Base-by-base conservation (phyloP, 2,888 invertebrate species). In the Cheilosia soror region DNA sequence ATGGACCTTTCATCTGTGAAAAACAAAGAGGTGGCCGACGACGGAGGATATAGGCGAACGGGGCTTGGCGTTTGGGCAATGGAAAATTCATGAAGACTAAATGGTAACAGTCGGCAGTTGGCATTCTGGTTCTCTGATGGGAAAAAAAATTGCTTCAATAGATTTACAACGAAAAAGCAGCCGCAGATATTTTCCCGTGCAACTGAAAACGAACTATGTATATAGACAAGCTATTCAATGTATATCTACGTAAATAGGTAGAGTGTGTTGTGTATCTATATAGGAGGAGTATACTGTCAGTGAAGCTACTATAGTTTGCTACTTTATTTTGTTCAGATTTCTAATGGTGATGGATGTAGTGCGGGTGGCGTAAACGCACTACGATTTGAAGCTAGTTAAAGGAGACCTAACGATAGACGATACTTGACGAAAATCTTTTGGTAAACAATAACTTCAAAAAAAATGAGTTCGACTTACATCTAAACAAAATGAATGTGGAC, bases 51-150 rank as follows among this genome's bases (percentile, higher is more conserved):
- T 66, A 72, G 72, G 65, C 72, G 63, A 47, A 49, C 27, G 37
- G 29, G 13, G n/a, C 2, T 6, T 29, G 25, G 66, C 40, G 60
- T 57, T 37, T 51, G 55, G 62, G 42, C 68, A 33, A 75, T 75
- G 75, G 55, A 81, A 81, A 81, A 81, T 81, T 81, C 81, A 81
- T 81, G 75, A 75, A 69, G 63, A 81, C 68, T 75, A 75, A 80
- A 80, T 80, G 72, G 72, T 73, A 57, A 73, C 73, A 80, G 80
- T 72, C 58, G 65, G 33, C 55, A 75, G 75, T 75, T 72, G 78
- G 71, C 57, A 72, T 60, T n/a, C 47, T 68, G 66, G 63, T 78
- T 49, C 49, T 63, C 40, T 29, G 11, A 37, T 29, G 58, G 58
- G 11, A 37, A 79, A 65, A 58, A 58, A 57, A 71, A 60, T 53